Percentiles rank a stretch among this genome's conserved stretches.
Conservation (phyloP, 2,113 vertebrate genomes). For the Theristicus caerulescens region DNA sequence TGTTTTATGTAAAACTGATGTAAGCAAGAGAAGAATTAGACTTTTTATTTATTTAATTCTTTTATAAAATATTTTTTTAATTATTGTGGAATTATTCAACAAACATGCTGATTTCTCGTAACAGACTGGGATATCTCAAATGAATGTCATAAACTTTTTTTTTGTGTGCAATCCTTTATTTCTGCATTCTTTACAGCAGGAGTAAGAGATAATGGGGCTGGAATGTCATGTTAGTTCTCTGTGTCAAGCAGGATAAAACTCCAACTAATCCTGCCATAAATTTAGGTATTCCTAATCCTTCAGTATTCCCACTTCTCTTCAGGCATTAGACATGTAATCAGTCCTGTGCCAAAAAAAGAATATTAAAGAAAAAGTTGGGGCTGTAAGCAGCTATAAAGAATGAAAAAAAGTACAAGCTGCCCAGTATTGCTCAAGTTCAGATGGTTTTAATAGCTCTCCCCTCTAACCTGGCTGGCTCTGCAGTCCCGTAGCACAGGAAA, state of each 20-base stretch:
- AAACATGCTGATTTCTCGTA: not conserved
- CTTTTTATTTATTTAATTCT: not conserved
- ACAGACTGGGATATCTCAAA: not conserved
- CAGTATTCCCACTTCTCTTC: conserved; percentile 6
- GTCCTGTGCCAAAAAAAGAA: not conserved
- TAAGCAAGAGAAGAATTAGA: not conserved
- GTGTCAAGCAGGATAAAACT: conserved; percentile 17
- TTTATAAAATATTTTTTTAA: not conserved
- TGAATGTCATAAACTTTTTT: not conserved
- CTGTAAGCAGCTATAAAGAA: not conserved
- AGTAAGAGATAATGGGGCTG: conserved; percentile 15
- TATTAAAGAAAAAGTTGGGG: not conserved
- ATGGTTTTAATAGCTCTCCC: not conserved
- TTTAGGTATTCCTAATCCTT: conserved; percentile 41
- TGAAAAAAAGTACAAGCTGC: not conserved
- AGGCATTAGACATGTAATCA: not conserved
- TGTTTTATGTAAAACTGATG: not conserved
- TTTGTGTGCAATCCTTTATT: not conserved
- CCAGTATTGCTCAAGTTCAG: not conserved
- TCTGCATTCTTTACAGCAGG: not conserved
- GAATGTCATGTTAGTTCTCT: conserved; percentile 20
- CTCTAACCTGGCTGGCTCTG: not conserved
- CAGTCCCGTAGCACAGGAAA: not conserved
- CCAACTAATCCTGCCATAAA: conserved; percentile 39
- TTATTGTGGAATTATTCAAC: not conserved